These are phyloP conservation scores for Thunnus maccoyii DNA, from an alignment of 2,113 vertebrate genomes.

Conservation along the genomic window DNA sequence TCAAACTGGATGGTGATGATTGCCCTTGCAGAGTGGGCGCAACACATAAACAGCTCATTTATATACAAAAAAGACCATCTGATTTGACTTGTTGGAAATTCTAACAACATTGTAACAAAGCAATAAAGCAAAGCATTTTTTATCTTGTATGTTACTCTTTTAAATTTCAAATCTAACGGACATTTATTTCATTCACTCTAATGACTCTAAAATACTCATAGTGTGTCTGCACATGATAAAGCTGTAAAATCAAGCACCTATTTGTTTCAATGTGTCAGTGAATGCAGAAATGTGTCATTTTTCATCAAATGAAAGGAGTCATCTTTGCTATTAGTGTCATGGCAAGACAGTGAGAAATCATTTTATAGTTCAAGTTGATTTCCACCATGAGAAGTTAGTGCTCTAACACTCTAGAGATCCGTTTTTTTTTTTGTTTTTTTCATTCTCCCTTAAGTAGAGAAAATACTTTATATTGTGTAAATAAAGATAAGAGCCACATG, in stretches of 20 bases:
- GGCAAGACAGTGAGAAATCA: neutral
- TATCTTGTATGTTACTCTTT: neutral
- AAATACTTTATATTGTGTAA: conserved; percentile 63
- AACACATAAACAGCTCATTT: conserved; percentile 23
- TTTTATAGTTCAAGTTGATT: neutral
- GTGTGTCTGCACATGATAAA: neutral
- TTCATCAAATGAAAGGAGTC: too few relatives aligned
- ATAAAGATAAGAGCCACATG: conserved; percentile 70
- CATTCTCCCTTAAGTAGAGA: conserved; percentile 29
- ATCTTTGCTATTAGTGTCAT: too few relatives aligned
- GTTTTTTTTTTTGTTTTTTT: conserved; percentile 28
- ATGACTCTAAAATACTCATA: neutral
- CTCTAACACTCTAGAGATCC: conserved; percentile 25
- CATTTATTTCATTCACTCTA: neutral
- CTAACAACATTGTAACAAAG: too few relatives aligned
- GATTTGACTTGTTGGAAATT: neutral
- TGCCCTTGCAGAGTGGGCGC: conserved; percentile 27
- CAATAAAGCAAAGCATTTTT: conserved; percentile 1
- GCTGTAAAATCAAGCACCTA: neutral
- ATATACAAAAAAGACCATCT: neutral
- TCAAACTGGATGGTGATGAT: conserved; percentile 32
- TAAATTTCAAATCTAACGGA: neutral
- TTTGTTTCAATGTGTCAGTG: neutral
- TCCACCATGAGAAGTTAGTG: conserved; percentile 37
- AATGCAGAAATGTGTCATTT: neutral